These are phyloP conservation scores for Lerista edwardsae DNA, from an alignment of 2,797 vertebrate species.

Conservation along the genomic window DNA sequence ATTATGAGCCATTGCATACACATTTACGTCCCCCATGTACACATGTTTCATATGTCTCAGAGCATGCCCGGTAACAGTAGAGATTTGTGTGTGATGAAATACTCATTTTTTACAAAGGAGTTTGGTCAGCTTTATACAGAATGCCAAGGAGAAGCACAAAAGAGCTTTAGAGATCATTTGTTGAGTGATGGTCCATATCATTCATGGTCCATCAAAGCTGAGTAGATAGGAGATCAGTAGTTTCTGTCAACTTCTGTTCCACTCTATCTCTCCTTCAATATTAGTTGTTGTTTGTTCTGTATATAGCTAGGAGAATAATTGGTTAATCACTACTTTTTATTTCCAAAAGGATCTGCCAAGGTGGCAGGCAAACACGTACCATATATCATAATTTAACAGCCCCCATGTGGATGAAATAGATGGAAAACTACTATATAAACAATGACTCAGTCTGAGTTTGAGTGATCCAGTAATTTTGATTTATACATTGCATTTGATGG, in stretches of 20 bases:
- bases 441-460: slow-evolving; percentile 71
- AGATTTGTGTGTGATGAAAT: too few relatives aligned
- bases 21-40: too few relatives aligned
- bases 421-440: slow-evolving; percentile 75
- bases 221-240: neutral
- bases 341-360: slow-evolving; percentile 62
- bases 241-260: neutral
- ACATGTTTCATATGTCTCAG: too few relatives aligned
- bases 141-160: neutral
- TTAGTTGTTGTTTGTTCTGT: slow-evolving; percentile 71
- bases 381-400: slow-evolving; percentile 77
- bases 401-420: slow-evolving; percentile 65
- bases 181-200: slow-evolving; percentile 10
- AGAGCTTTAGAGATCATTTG: neutral
- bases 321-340: slow-evolving; percentile 67
- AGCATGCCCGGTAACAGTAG: too few relatives aligned
- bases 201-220: neutral
- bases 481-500: slow-evolving; percentile 76
- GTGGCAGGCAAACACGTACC: slow-evolving; percentile 52
- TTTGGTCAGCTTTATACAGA: neutral
- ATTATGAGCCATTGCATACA: too few relatives aligned
- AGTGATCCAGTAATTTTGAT: slow-evolving; percentile 80
- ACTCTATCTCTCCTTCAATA: slow-evolving; percentile 56
- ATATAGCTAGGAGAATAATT: slow-evolving; percentile 75
- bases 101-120: too few relatives aligned